A percentile compares a stretch with the other conserved stretches of the same genome.
These are phyloP conservation scores for Butorides virescens DNA, from an alignment of 2,113 vertebrate genomes.

Conservation along the genomic window DNA sequence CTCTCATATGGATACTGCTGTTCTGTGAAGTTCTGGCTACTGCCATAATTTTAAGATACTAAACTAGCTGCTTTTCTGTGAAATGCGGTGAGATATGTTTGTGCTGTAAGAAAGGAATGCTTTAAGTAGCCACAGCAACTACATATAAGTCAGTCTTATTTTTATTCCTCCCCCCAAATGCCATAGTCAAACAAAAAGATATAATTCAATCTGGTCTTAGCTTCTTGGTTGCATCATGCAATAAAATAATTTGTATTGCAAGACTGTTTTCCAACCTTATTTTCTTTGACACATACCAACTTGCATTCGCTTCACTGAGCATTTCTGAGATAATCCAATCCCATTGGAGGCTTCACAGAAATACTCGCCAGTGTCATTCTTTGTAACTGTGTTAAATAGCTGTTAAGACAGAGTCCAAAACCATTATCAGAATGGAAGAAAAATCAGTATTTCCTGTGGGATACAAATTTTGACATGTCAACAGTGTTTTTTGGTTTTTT, in stretches of 20 bases:
- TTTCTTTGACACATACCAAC: constrained; percentile 75
- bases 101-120: neutral
- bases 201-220: neutral
- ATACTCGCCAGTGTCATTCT: constrained; percentile 86
- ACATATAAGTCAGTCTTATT: neutral
- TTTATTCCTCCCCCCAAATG: neutral
- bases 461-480: neutral
- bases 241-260: neutral
- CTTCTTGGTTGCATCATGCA: neutral
- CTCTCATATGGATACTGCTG: neutral
- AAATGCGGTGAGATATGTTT: neutral
- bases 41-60: neutral
- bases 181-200: neutral
- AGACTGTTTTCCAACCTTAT: neutral
- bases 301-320: constrained; percentile 82
- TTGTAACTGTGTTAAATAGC: constrained; percentile 88
- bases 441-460: neutral
- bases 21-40: neutral
- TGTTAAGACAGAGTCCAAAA: constrained; percentile 59
- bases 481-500: neutral
- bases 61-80: neutral
- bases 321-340: constrained; percentile 83
- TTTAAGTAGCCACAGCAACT: neutral
- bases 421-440: neutral
- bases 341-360: constrained; percentile 89